phyloP scores from a whole-genome alignment of 1,140 invertebrate species.

The Scylla paramamosain region DNA sequence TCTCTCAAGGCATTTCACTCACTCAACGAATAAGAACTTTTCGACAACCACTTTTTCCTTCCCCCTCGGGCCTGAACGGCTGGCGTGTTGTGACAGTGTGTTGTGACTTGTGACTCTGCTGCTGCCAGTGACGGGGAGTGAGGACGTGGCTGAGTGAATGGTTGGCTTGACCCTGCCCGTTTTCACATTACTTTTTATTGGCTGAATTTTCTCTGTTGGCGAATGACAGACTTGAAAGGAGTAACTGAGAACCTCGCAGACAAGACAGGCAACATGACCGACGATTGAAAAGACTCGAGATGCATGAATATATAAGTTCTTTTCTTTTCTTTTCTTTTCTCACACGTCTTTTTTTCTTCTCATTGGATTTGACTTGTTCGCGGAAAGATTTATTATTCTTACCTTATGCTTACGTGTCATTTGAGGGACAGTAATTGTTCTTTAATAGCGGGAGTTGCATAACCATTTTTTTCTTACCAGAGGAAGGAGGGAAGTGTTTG shows the following conservation, averaged over 20 bases:
- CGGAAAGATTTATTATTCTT: too few species aligned
- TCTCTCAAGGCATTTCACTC: neutral
- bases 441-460: too few species aligned
- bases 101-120: neutral
- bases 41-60: neutral
- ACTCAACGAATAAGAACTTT: neutral
- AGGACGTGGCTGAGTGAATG: neutral
- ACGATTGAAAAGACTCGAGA: neutral
- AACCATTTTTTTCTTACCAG: too few species aligned
- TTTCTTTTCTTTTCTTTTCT: too few species aligned
- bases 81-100: neutral
- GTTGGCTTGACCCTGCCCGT: neutral
- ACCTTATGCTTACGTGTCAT: neutral
- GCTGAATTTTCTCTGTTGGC: neutral
- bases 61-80: neutral
- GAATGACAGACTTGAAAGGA: neutral
- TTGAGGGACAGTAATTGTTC: neutral
- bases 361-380: neutral
- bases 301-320: too few species aligned
- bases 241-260: neutral
- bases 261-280: neutral
- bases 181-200: slow-evolving; percentile 6
- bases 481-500: too few species aligned
- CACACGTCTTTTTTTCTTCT: too few species aligned
- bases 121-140: neutral